Evolutionary conservation across 2,113 vertebrate genomes (phyloP), one percentile per base, ranked within the genome.

Genomic region (Clarias batrachus): DNA sequence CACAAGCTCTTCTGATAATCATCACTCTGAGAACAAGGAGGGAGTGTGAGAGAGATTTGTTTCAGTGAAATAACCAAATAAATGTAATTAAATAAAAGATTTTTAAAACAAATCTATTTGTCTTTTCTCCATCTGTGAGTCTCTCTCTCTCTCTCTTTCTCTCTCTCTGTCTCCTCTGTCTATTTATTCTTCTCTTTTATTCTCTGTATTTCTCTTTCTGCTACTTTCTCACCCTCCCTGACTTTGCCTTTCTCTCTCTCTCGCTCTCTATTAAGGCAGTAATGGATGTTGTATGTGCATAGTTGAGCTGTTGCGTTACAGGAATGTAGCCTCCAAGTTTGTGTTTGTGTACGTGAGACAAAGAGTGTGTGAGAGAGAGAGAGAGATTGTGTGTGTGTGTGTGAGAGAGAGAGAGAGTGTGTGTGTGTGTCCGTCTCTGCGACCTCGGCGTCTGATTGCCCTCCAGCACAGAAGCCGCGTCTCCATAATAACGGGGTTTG

Each of bases 401-500:
- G 48, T 33, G 33, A 37, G 33, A 37, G 33, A 37, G 33, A 37
- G 33, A 37, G 33, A 14, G 65, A 70, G 63, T 83, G 83, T 68
- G 83, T 17, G 87, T 90, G 1, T 21, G 3, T 60, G 16, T 79
- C 57, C 78, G 7, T 60, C 86, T 88, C 66, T 87, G 88, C 91
- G 91, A 91, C 91, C 89, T 88, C 87, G 88, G 92, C 87, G 82
- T 92, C 89, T 93, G 92, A 92, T 90, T 77, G 90, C 74, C 73
- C 90, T 94, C 92, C 93, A 94, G 78, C 88, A 81, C 90, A 82
- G 86, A 92, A 87, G 73, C 92, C 90, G 83, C 66, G 82, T 89
- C 90, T 93, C 92, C 48, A 85, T 94, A 95, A 95, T 95, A 94
- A 94, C 87, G 5, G 91, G 92, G 93, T 94, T 83, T 85, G 93